Base-by-base conservation (phyloP, 2,888 invertebrate species). In the Chloroclysta siterata region DNA sequence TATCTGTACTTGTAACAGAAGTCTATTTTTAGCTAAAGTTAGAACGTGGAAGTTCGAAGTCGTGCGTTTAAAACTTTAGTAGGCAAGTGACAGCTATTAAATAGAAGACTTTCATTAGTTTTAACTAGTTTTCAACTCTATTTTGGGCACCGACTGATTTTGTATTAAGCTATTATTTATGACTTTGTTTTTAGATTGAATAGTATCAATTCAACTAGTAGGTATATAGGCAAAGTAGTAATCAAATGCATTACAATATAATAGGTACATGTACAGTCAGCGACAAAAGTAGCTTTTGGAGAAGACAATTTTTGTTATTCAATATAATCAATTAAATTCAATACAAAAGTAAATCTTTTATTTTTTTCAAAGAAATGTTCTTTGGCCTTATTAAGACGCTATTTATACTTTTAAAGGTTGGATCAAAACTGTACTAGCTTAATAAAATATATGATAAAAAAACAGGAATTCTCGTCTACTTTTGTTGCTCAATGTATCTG, bases 21-120 rank as follows among this genome's bases (percentile, higher is more conserved):
- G 53, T 66, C 63, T 73, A 69, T 65, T 63, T 64, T 63, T 74
- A 70, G 69, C 69, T 69, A 68, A 67, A 69, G 57, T 60, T 68
- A 55, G 60, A 52, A 64, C 60, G 63, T 62, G 62, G 53, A 55
- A 41, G 33, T 64, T 63, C 44, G 66, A 70, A 71, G 71, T 69
- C 61, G 58, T 72, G 52, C 64, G 75, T 72, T 74, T 74, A 72
- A 71, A 77, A 76, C 68, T 77, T 76, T 33, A 73, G 76, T 76
- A 71, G 72, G 66, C 72, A 61, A 71, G 66, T 70, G 70, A 68
- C 67, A 70, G 8, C 33, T 53, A 57, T 62, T 59, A 58, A n/a
- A 36, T 60, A 54, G 56, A 14, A 54, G 41, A 57, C 59, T 42
- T 53, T 58, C 54, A 59, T 58, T 65, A 46, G 46, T 53, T 60